phyloP scores from a whole-genome alignment of 2,113 vertebrate genomes.

The Sialia sialis region DNA sequence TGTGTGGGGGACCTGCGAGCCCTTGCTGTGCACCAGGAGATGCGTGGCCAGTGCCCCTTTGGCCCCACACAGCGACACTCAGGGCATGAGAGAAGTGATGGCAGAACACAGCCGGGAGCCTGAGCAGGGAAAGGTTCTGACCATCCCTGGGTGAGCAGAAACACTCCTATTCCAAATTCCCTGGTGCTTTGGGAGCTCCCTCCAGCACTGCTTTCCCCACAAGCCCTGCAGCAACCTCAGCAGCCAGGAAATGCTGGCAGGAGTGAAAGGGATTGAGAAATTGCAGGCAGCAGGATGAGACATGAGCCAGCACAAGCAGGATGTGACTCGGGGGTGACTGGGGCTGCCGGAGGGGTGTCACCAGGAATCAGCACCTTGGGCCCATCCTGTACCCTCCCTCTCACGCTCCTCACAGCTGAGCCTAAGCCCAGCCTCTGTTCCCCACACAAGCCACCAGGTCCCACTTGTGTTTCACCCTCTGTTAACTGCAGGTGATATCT shows the following conservation, averaged over 20 bases:
- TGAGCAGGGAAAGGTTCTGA: background rate
- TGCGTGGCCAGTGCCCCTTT: background rate
- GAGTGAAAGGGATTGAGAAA: slow-evolving; percentile 32
- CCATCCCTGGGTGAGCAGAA: background rate
- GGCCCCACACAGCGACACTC: background rate
- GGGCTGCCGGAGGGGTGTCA: background rate
- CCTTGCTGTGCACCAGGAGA: background rate
- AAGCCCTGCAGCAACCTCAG: background rate
- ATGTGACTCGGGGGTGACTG: slow-evolving; percentile 49
- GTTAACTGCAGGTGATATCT: background rate
- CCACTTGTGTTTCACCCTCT: background rate
- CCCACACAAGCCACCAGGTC: background rate
- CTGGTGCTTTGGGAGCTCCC: background rate
- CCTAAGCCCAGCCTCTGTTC: background rate
- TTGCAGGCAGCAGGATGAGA: slow-evolving; percentile 44
- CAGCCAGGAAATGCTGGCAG: slow-evolving; percentile 15
- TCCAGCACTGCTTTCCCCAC: background rate
- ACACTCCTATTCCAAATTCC: background rate
- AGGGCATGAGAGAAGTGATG: background rate
- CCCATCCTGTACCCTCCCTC: slow-evolving; percentile 1
- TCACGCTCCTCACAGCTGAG: background rate
- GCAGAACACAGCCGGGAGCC: background rate
- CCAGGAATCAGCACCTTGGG: background rate
- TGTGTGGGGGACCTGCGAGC: fast-evolving
- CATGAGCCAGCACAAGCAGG: slow-evolving; percentile 7